Percentiles rank a stretch among this genome's conserved stretches.
Conservation (phyloP, 2,888 invertebrate species). For the Oxyteleia sp. region DNA sequence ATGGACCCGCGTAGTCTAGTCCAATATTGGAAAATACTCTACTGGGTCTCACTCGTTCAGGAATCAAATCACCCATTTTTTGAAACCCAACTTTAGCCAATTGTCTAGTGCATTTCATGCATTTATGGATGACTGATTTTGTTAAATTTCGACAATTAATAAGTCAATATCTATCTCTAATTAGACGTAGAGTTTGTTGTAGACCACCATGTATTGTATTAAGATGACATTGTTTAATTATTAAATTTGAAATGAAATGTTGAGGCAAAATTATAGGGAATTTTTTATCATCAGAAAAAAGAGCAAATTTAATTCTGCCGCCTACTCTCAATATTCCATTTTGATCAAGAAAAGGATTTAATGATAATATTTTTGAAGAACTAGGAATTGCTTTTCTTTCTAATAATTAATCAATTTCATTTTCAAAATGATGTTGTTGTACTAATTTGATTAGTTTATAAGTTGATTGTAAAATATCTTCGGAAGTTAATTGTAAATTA, state of each 20-base stretch:
- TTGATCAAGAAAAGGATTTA: slow-evolving; percentile 21
- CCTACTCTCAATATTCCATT: slow-evolving; percentile 58
- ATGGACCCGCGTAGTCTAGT: slow-evolving; percentile 51
- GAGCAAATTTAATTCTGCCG: slow-evolving; percentile 54
- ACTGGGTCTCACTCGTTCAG: not conserved
- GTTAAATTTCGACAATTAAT: not conserved
- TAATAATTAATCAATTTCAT: too few species aligned
- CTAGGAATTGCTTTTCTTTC: too few species aligned
- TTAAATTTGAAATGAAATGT: not conserved
- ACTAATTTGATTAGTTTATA: too few species aligned
- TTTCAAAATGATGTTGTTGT: too few species aligned
- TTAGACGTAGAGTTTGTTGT: not conserved
- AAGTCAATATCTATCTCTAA: slow-evolving; percentile 6
- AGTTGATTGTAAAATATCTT: too few species aligned
- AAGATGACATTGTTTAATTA: not conserved
- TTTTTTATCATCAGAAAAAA: not conserved
- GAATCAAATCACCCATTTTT: not conserved
- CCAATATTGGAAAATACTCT: slow-evolving; percentile 43
- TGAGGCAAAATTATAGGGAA: slow-evolving; percentile 10
- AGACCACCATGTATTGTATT: slow-evolving; percentile 5
- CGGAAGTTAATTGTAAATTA: too few species aligned
- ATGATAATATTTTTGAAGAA: not conserved
- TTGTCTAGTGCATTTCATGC: not conserved
- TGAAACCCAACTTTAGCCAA: not conserved
- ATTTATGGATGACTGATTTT: not conserved